Evolutionary conservation across 2,888 invertebrate species (phyloP).

Genomic region (Erpobdella octoculata): DNA sequence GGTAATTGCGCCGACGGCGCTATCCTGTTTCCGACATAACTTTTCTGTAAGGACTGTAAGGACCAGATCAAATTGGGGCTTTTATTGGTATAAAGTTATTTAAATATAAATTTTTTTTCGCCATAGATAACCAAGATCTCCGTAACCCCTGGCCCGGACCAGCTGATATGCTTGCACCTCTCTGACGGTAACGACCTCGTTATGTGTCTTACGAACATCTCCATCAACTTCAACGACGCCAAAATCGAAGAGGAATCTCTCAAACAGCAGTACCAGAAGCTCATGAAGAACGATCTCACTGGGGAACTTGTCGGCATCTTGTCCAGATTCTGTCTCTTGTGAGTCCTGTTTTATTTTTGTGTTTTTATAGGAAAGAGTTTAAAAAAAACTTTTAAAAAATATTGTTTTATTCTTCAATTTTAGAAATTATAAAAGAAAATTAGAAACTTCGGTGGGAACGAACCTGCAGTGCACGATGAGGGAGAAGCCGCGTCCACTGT

Average conservation of each 20-base stretch:
- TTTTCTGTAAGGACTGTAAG: too few relatives aligned
- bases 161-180: slow-evolving; percentile 77
- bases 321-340: not conserved
- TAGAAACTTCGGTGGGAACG: slow-evolving; percentile 66
- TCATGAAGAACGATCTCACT: slow-evolving; percentile 56
- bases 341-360: not conserved
- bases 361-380: not conserved
- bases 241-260: slow-evolving; percentile 79
- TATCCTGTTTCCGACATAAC: too few relatives aligned
- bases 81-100: too few relatives aligned
- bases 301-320: slow-evolving; percentile 73
- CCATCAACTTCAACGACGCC: slow-evolving; percentile 65
- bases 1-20: too few relatives aligned
- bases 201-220: slow-evolving; percentile 61
- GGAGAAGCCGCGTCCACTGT: slow-evolving; percentile 63
- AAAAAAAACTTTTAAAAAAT: not conserved
- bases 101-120: not conserved
- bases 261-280: slow-evolving; percentile 69
- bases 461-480: slow-evolving; percentile 74
- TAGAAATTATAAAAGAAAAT: slow-evolving; percentile 65
- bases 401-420: slow-evolving; percentile 13
- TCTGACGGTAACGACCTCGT: slow-evolving; percentile 82
- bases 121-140: slow-evolving; percentile 67
- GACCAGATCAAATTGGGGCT: too few relatives aligned
- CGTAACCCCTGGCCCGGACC: slow-evolving; percentile 76